Evolutionary conservation across 2,888 invertebrate genomes (phyloP).

Genomic region (Rhagonycha fulva): DNA sequence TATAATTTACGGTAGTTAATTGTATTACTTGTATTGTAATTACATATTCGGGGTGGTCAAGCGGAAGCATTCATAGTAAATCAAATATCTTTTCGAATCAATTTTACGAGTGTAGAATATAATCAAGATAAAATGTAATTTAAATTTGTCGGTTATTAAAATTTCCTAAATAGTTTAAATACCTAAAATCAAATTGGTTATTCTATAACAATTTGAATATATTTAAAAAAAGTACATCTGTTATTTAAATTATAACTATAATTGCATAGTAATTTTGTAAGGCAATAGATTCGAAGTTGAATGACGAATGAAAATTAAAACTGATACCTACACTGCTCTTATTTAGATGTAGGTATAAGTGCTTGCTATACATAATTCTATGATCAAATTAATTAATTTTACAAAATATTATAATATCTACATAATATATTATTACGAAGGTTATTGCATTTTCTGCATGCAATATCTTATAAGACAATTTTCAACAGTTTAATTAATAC

Average conservation of each 20-base stretch:
- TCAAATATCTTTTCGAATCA: conserved; percentile 15
- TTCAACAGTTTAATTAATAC: neutral
- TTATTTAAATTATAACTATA: neutral
- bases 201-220: neutral
- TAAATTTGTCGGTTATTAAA: conserved; percentile 14
- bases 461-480: neutral
- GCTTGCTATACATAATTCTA: neutral
- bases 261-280: neutral
- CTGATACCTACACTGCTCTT: neutral
- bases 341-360: neutral
- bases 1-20: conserved; percentile 25
- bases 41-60: conserved; percentile 24
- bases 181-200: conserved; percentile 1
- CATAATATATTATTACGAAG: neutral
- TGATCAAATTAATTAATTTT: neutral
- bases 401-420: neutral
- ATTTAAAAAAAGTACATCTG: neutral
- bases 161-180: conserved; percentile 7
- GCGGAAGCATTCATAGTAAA: conserved; percentile 15
- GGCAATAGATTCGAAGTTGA: neutral
- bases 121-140: conserved; percentile 5
- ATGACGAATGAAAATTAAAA: neutral
- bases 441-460: neutral
- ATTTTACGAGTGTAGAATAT: conserved; percentile 3
- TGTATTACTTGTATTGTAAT: conserved; percentile 14